These are phyloP conservation scores for Anguilla pacifica DNA, from an alignment of 2,797 vertebrate species.

Conservation along the genomic window DNA sequence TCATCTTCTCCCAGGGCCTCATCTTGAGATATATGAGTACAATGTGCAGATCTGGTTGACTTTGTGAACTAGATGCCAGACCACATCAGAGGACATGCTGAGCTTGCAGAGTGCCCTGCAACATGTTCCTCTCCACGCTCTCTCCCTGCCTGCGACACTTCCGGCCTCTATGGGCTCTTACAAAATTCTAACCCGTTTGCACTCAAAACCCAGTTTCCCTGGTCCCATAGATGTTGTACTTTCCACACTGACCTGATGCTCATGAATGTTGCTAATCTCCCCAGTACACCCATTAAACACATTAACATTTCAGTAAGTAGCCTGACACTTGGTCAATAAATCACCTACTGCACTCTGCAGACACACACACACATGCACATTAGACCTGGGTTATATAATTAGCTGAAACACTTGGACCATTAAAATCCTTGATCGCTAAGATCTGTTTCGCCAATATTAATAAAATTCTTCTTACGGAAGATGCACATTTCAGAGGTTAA, in stretches of 20 bases:
- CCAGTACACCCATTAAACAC: background rate
- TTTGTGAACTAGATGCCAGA: constrained; percentile 87
- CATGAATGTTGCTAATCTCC: background rate
- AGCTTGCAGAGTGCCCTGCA: constrained; percentile 73
- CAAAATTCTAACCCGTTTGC: constrained; percentile 50
- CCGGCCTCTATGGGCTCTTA: constrained; percentile 50
- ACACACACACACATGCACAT: background rate
- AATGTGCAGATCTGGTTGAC: constrained; percentile 78
- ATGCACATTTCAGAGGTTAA: too few relatives aligned
- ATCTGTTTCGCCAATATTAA: too few relatives aligned
- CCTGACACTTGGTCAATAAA: background rate
- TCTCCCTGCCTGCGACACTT: constrained; percentile 21
- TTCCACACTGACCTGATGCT: background rate
- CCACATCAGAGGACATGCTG: constrained; percentile 85
- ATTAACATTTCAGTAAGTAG: background rate
- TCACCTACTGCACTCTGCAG: background rate
- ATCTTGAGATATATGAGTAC: constrained; percentile 71
- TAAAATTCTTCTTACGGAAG: too few relatives aligned
- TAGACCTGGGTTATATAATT: background rate
- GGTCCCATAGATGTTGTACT: background rate
- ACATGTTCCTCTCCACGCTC: constrained; percentile 62
- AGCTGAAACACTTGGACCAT: background rate
- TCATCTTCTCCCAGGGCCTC: constrained; percentile 43
- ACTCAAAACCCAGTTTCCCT: background rate
- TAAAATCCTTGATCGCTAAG: background rate